A percentile compares a stretch with the other conserved stretches of the same genome.
Conservation (phyloP, 2,113 vertebrate genomes). For the Gasterosteus aculeatus region DNA sequence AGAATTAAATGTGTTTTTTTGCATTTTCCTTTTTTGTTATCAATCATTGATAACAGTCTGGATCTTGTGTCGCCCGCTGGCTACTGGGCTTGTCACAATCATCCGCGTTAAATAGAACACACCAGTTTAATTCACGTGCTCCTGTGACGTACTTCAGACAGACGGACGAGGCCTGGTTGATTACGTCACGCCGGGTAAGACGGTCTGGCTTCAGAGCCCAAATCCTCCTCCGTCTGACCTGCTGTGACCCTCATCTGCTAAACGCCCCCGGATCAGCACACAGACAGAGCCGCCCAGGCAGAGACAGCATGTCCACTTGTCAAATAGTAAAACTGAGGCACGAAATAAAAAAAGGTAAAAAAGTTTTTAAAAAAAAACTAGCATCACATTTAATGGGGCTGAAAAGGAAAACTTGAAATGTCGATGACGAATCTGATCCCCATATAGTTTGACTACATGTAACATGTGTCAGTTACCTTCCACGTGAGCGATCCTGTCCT, state of each 20-base stretch:
- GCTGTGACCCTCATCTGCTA: neutral
- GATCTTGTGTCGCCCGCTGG: neutral
- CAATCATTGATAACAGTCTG: neutral
- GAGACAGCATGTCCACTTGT: constrained; percentile 10
- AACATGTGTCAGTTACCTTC: constrained; percentile 61
- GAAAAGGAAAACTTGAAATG: constrained; percentile 9
- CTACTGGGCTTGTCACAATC: neutral
- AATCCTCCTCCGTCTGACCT: constrained; percentile 47
- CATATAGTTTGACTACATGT: neutral
- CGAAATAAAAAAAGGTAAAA: too few relatives aligned
- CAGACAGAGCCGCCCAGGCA: neutral
- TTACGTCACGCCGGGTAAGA: constrained; percentile 32
- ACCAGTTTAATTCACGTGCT: neutral
- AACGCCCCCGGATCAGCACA: neutral
- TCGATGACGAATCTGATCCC: constrained; percentile 29
- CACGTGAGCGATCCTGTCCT: constrained; percentile 31
- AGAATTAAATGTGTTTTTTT: neutral
- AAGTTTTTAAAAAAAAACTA: neutral
- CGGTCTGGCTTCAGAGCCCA: constrained; percentile 25
- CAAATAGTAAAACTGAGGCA: too few relatives aligned
- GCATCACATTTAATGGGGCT: neutral
- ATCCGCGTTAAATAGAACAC: neutral
- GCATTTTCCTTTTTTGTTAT: neutral
- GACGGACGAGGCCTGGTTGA: constrained; percentile 16
- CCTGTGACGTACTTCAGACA: neutral